Percentiles rank a stretch among this genome's conserved stretches.
These are phyloP conservation scores for Perodicticus potto DNA, from an alignment of 2,797 vertebrate species.

Conservation along the genomic window DNA sequence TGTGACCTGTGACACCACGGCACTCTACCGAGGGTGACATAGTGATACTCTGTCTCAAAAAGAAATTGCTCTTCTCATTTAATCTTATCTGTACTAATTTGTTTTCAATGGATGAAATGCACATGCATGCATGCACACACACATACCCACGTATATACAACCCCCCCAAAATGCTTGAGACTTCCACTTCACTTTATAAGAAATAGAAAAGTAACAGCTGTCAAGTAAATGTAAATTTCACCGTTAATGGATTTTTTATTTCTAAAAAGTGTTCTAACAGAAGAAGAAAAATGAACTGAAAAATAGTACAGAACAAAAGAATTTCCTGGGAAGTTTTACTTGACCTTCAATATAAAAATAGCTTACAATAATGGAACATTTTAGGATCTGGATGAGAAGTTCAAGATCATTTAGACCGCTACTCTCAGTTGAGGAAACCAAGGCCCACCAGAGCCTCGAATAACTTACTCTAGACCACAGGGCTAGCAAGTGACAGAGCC, in stretches of 20 bases:
- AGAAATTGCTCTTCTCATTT: not conserved
- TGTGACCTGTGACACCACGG: no score
- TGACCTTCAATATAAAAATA: slow-evolving; percentile 19
- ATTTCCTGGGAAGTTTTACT: slow-evolving; percentile 33
- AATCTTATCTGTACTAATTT: slow-evolving; percentile 20
- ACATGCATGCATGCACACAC: not conserved
- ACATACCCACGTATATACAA: not conserved
- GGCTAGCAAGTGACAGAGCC: not conserved
- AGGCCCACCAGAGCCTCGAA: not conserved
- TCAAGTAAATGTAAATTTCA: slow-evolving; percentile 38
- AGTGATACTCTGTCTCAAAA: no score
- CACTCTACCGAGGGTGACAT: no score
- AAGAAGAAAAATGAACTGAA: slow-evolving; percentile 50
- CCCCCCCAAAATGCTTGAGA: not conserved
- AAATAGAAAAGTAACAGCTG: slow-evolving; percentile 54
- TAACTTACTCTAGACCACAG: not conserved
- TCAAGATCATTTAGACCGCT: not conserved
- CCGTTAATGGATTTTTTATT: slow-evolving; percentile 59
- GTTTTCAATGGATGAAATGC: not conserved
- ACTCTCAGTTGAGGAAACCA: not conserved
- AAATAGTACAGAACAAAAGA: not conserved
- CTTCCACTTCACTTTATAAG: slow-evolving; percentile 59
- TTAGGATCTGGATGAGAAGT: not conserved
- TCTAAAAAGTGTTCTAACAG: not conserved
- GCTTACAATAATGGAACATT: not conserved